A percentile compares a stretch with the other conserved stretches of the same genome.
Evolutionary conservation across 2,113 vertebrate genomes (phyloP).

Genomic region (Trichechus manatus): DNA sequence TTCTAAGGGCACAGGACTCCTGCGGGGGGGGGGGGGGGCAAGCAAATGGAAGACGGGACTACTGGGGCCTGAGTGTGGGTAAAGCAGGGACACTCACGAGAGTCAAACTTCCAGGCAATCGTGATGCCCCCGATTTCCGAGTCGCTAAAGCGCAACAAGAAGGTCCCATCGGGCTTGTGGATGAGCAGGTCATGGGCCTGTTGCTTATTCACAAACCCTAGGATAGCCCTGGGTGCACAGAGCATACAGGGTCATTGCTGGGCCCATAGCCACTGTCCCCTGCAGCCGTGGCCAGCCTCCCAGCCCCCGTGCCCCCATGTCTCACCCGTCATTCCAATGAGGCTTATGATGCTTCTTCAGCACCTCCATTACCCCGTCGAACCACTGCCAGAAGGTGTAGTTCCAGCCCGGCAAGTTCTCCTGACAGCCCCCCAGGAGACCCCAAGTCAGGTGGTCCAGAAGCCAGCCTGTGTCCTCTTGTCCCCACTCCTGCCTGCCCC

Average conservation of each 20-base stretch:
- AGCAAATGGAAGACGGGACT: background rate
- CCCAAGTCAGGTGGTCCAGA: background rate
- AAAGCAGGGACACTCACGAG: slow-evolving; percentile 82
- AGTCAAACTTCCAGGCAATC: slow-evolving; percentile 95
- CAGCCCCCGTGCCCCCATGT: accelerated
- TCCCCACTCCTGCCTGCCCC: background rate
- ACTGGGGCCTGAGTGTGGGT: background rate
- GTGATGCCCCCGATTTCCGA: slow-evolving; percentile 98
- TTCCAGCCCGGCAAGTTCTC: slow-evolving; percentile 97
- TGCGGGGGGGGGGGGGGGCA: background rate
- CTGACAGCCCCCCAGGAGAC: slow-evolving; percentile 83
- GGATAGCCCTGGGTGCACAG: slow-evolving; percentile 91
- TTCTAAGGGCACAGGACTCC: background rate
- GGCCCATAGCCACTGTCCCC: background rate
- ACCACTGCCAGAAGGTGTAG: slow-evolving; percentile 99
- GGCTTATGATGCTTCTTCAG: slow-evolving; percentile 97
- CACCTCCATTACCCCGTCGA: slow-evolving; percentile 98
- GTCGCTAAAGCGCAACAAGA: slow-evolving; percentile 97
- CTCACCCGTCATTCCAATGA: slow-evolving; percentile 98
- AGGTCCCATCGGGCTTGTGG: slow-evolving; percentile 98
- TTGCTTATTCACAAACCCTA: slow-evolving; percentile 99
- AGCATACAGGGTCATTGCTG: slow-evolving; percentile 3
- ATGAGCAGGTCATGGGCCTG: slow-evolving; percentile 98
- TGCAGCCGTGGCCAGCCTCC: background rate
- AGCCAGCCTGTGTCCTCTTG: background rate